Base-by-base conservation (phyloP, 2,888 invertebrate species). In the Spodoptera exigua region DNA sequence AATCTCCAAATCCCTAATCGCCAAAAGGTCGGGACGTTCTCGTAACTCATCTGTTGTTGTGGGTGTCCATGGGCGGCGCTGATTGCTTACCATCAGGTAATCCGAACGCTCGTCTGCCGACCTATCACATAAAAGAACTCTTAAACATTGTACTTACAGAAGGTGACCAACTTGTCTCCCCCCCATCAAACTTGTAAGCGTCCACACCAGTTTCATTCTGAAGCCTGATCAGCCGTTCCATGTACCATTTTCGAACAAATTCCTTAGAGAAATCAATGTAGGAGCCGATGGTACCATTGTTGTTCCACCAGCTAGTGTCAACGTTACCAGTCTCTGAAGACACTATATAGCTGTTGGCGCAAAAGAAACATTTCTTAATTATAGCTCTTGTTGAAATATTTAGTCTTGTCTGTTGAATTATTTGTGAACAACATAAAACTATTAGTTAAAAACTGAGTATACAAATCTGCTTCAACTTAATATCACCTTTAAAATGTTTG, bases 141-240 rank as follows among this genome's bases (percentile, higher is more conserved):
- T n/a, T 27, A 1, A 27, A 27, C 27, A 9, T 4, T 27, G 0
- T 11, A 43, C 52, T 79, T 64, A 95, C 93, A 82, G 95, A 93
- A 0, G 96, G 96, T 0, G 95, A 80, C 95, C 95, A 97, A 51
- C 95, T 95, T 0, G 94, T 89, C 87, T 97, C 97, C 3, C 97
- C 98, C 0, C 97, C 97, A 77, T 97, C 97, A 77, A 97, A 97
- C 88, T 97, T 97, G 80, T 96, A 97, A 70, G 96, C 95, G 79
- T 97, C 96, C 5, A 98, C 95, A 0, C 96, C 96, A 48, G 95
- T 95, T 12, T 91, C 84, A 0, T 87, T 84, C 80, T 95, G 92
- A 10, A 98, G 78, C 9, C 79, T 77, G 60, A 87, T 90, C 61
- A 95, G 76, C 47, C 95, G 85, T 0, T 85, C 80, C 0, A 89